A percentile compares a stretch with the other conserved stretches of the same genome.
These are phyloP conservation scores for Tuta absoluta DNA, from an alignment of 2,888 invertebrate species.

Conservation along the genomic window DNA sequence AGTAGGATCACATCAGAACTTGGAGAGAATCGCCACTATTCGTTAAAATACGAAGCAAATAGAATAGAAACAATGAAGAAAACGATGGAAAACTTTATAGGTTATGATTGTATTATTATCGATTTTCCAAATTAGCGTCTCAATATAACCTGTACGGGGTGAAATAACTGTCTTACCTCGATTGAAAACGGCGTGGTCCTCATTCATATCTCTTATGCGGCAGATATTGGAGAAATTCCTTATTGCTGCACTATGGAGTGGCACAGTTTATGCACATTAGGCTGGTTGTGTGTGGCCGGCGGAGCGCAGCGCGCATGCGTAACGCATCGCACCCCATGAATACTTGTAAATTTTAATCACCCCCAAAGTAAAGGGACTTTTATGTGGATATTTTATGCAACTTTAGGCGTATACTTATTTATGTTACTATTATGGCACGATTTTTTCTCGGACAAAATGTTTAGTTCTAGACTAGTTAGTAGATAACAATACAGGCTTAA, in stretches of 20 bases:
- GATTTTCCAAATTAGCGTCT: slow-evolving; percentile 58
- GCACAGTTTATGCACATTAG: slow-evolving; percentile 31
- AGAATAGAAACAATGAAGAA: not conserved
- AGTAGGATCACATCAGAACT: not conserved
- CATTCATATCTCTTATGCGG: slow-evolving; percentile 89
- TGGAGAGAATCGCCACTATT: not conserved
- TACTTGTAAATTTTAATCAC: slow-evolving; percentile 41
- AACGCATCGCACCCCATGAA: slow-evolving; percentile 36
- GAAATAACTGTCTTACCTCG: slow-evolving; percentile 83
- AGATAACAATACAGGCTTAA: too few species aligned
- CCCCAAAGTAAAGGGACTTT: not conserved
- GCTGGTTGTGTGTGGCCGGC: slow-evolving; percentile 35
- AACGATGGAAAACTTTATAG: slow-evolving; percentile 38
- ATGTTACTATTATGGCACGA: not conserved
- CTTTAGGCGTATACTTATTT: not conserved
- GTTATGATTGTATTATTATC: slow-evolving; percentile 74
- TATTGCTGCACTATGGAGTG: slow-evolving; percentile 21
- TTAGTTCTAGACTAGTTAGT: too few species aligned
- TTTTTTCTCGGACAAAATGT: too few species aligned
- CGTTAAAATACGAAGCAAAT: not conserved
- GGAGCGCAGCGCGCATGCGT: slow-evolving; percentile 53
- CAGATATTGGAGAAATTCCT: slow-evolving; percentile 59
- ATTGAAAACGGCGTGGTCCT: slow-evolving; percentile 92
- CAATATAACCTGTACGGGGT: slow-evolving; percentile 41
- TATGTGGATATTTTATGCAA: not conserved